Conservation (phyloP, 2,797 vertebrate genomes). For the Anomalospiza imberbis region DNA sequence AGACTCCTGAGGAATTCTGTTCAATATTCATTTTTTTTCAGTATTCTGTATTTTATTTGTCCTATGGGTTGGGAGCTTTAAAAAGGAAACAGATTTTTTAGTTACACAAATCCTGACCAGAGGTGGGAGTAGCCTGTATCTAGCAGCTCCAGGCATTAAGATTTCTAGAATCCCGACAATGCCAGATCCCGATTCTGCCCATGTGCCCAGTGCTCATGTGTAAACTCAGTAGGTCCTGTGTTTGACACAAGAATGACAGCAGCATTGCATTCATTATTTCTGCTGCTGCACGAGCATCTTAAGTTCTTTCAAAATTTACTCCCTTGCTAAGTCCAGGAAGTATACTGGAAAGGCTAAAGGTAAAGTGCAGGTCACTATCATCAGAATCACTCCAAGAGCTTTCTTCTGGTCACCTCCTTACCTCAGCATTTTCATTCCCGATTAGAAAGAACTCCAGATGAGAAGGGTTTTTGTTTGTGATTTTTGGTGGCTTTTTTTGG, state of each 20-base stretch:
- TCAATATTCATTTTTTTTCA: background rate
- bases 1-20: background rate
- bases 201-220: background rate
- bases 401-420: background rate
- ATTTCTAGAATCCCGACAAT: background rate
- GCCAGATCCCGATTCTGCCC: background rate
- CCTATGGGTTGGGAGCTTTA: background rate
- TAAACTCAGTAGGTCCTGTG: background rate
- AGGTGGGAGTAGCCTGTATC: background rate
- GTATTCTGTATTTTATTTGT: background rate
- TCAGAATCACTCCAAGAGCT: background rate
- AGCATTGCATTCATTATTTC: background rate
- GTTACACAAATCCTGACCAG: background rate
- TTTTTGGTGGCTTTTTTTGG: background rate
- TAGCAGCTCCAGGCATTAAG: background rate
- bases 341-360: background rate
- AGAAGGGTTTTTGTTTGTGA: background rate
- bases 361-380: background rate
- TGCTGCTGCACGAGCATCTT: rapidly evolving
- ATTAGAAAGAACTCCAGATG: background rate
- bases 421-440: background rate
- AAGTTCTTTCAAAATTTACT: background rate
- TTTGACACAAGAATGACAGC: background rate
- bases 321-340: background rate
- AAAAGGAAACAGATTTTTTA: background rate